Base-by-base conservation (phyloP, 2,888 invertebrate species). In the Pollenia angustigena region DNA sequence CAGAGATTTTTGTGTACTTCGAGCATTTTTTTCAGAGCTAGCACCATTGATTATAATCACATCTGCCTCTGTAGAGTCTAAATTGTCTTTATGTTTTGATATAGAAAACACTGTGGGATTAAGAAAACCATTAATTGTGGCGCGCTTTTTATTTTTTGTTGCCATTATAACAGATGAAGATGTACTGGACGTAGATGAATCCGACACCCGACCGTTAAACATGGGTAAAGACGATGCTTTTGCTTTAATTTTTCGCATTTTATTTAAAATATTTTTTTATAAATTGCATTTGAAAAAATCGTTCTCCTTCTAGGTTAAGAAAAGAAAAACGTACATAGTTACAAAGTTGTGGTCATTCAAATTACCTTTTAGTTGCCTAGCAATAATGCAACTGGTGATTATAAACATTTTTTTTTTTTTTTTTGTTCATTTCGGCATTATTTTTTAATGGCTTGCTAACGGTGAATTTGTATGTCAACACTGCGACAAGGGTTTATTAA, bases 191-290 rank as follows among this genome's bases (percentile, higher is more conserved):
- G 90, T 90, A 16, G 91, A 91, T 9, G 92, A 90, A 76, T 92
- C 92, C 6, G 91, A 90, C 18, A 92, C 91, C 60, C 92, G 91
- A 46, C 92, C 91, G 89, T 92, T 92, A 69, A 93, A 92, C 50
- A 93, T 89, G 16, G 93, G 92, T 69, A 93, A 89, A n/a, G 93
- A 93, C 81, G 90, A 91, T 1, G 93, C 90, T 87, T 92, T 92
- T 18, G 89, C 90, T 76, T 91, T 92, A 71, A 92, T 91, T 88
- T 91, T 91, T 88, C 91, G 90, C 92, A 92, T 92, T 72, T 89
- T 87, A 62, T 52, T 60, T 6, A 10, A n/a, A 76, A 12, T 60
- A 72, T 71, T 79, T 42, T 50, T 60, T 11, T 46, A 0, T 10
- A 32, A 60, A n/a, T 50, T 54, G 14, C 54, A 58, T 60, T 32